phyloP scores from a whole-genome alignment of 1,140 invertebrate species.

The Latrodectus geometricus region DNA sequence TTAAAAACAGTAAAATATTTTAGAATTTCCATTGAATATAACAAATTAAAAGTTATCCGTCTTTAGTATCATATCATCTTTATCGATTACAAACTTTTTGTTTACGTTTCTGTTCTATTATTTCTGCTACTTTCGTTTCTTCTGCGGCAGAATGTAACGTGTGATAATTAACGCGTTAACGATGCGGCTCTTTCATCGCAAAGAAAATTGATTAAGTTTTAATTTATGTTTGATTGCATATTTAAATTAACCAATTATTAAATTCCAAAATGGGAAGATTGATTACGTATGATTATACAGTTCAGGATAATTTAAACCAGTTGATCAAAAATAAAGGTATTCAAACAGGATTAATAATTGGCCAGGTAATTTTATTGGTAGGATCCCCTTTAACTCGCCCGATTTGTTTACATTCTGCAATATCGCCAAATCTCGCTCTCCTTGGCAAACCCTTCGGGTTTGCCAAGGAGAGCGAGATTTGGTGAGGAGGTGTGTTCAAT shows the following conservation, averaged over 20 bases:
- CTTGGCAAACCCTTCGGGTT: too few relatives aligned
- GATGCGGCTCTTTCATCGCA: not conserved
- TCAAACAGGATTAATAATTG: conserved; percentile 49
- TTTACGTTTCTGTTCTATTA: not conserved
- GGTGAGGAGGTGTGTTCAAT: too few relatives aligned
- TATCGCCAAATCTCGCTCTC: too few relatives aligned
- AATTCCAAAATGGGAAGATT: conserved; percentile 36
- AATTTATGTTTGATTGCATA: not conserved
- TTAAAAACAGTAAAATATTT: too few relatives aligned
- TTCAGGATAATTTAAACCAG: conserved; percentile 36
- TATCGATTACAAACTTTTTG: too few relatives aligned
- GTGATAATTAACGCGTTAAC: not conserved
- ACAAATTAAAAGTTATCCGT: too few relatives aligned
- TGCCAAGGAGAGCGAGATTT: too few relatives aligned
- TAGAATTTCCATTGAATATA: too few relatives aligned
- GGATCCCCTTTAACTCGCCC: too few relatives aligned
- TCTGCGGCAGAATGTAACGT: not conserved
- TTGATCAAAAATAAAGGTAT: conserved; percentile 11
- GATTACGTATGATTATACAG: conserved; percentile 40
- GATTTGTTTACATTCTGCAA: too few relatives aligned
- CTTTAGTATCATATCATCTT: too few relatives aligned
- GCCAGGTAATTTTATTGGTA: conserved; percentile 45
- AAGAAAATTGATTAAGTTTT: not conserved
- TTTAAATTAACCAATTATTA: not conserved
- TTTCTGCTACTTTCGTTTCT: not conserved